Percentiles rank a stretch among this genome's conserved stretches.
phyloP scores from a whole-genome alignment of 2,888 invertebrate genomes.

The Spisula subtruncata region DNA sequence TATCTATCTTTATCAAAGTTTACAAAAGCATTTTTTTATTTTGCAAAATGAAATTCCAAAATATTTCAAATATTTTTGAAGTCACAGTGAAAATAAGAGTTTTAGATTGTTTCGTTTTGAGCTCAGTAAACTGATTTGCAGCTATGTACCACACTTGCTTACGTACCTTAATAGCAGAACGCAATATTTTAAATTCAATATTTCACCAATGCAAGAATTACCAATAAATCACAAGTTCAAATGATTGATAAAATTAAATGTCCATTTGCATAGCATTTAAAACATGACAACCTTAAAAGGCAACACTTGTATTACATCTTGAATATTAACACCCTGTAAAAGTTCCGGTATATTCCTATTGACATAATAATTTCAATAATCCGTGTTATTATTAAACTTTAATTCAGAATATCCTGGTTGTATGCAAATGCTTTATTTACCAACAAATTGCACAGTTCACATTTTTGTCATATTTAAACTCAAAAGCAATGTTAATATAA shows the following conservation, averaged over 20 bases:
- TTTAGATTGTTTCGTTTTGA: no score
- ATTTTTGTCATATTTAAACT: neutral
- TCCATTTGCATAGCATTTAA: neutral
- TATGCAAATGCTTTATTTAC: neutral
- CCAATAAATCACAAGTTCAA: neutral
- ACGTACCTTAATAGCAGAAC: no score
- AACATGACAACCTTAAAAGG: neutral
- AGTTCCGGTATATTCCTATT: neutral
- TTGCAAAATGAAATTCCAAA: no score
- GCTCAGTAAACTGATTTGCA: no score
- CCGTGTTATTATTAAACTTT: neutral
- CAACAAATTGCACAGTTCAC: neutral
- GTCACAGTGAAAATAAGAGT: no score
- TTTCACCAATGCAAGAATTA: neutral
- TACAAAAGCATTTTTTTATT: no score
- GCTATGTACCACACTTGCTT: no score
- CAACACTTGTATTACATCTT: neutral
- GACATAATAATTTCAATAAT: neutral
- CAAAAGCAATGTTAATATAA: neutral
- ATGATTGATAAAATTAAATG: conserved; percentile 1
- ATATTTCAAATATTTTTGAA: no score
- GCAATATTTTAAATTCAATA: no score
- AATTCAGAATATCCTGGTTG: neutral
- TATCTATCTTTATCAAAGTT: no score
- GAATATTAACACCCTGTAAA: neutral